Conservation (phyloP, 2,113 vertebrate species). For the Saimiri boliviensis region DNA sequence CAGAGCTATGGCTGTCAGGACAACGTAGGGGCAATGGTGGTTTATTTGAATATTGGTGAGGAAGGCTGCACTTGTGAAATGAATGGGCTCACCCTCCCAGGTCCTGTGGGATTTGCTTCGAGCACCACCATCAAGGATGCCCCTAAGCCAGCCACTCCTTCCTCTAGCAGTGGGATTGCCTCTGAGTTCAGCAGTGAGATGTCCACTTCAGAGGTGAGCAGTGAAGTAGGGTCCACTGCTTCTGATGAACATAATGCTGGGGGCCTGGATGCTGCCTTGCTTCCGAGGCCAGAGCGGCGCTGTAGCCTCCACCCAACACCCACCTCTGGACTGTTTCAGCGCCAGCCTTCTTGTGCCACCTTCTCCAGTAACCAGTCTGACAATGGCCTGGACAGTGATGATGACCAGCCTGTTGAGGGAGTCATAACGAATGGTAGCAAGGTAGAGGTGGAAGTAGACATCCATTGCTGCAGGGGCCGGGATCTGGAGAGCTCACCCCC, state of each 20-base stretch:
- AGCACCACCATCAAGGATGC: constrained; percentile 81
- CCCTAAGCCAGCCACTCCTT: constrained; percentile 86
- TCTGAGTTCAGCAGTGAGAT: constrained; percentile 96
- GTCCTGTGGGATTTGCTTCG: constrained; percentile 82
- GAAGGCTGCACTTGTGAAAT: constrained; percentile 95
- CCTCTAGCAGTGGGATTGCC: constrained; percentile 92
- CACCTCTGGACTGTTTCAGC: constrained; percentile 89
- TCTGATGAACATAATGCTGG: constrained; percentile 92
- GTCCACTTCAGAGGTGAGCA: constrained; percentile 96
- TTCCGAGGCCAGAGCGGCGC: constrained; percentile 89
- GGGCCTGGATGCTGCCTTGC: constrained; percentile 81
- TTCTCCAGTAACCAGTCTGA: constrained; percentile 98
- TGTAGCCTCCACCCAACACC: constrained; percentile 94
- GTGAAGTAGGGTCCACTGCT: constrained; percentile 97
- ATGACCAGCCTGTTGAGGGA: constrained; percentile 93
- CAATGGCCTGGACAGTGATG: constrained; percentile 96
- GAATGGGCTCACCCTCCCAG: constrained; percentile 82
- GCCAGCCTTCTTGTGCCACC: constrained; percentile 93
- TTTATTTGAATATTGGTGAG: constrained; percentile 90
- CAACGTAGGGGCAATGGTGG: constrained; percentile 93
- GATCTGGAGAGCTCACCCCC: constrained; percentile 75
- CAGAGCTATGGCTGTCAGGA: constrained; percentile 97
- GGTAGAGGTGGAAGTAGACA: constrained; percentile 98
- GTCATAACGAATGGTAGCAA: constrained; percentile 96
- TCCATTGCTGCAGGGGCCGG: constrained; percentile 93